Percentiles rank a stretch among this genome's conserved stretches.
Conservation (phyloP, 2,113 vertebrate genomes). For the Dipodomys spectabilis region DNA sequence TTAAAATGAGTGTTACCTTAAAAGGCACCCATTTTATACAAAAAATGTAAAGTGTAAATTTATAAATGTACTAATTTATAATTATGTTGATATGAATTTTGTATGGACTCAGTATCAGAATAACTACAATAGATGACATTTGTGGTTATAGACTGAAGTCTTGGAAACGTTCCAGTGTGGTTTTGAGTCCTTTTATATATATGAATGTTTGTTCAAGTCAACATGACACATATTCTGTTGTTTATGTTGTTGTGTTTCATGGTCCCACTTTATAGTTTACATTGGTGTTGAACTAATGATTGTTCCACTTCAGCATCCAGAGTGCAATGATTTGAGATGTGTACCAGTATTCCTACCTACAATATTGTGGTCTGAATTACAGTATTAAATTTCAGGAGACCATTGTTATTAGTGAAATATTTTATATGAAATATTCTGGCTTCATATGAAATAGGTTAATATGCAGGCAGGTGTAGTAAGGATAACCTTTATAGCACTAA, state of each 20-base stretch:
- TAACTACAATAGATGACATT: background rate
- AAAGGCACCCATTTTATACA: background rate
- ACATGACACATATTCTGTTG: background rate
- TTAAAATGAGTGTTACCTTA: background rate
- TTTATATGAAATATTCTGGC: background rate
- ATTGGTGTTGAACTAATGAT: no score
- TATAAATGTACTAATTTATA: no score
- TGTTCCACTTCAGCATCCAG: no score
- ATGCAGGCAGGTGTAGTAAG: rapidly evolving
- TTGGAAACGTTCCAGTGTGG: background rate
- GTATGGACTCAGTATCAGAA: background rate
- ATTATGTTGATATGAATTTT: background rate
- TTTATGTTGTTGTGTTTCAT: no score
- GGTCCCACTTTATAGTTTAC: no score
- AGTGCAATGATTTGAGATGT: no score
- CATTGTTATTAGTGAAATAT: background rate
- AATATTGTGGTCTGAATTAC: background rate
- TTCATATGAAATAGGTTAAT: background rate
- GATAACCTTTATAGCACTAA: background rate
- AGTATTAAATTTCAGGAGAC: background rate
- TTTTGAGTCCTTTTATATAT: background rate
- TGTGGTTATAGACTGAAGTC: background rate
- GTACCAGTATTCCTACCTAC: no score
- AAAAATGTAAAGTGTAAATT: background rate
- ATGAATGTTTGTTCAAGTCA: background rate